phyloP scores from a whole-genome alignment of 1,140 invertebrate species.

The Drosophila quadrilineata region DNA sequence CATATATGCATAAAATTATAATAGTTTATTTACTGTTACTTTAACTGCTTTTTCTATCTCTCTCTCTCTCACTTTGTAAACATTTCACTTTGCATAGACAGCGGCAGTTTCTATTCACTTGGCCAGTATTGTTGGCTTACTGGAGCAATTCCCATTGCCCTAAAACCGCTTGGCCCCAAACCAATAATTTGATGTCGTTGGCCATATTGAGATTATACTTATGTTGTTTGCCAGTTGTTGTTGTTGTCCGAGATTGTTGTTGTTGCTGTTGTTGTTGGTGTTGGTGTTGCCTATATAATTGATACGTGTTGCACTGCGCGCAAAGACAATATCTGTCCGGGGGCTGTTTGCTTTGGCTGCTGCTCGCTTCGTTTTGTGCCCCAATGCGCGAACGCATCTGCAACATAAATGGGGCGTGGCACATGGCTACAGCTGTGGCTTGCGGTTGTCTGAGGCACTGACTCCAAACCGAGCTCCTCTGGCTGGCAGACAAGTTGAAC shows the following conservation, averaged over 20 bases:
- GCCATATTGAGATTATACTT: conserved; percentile 37
- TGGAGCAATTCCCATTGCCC: conserved; percentile 4
- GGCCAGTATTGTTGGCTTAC: conserved; percentile 10
- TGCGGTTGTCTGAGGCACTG: neutral
- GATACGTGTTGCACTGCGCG: conserved; percentile 72
- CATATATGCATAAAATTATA: conserved; percentile 3
- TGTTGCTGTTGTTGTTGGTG: conserved; percentile 31
- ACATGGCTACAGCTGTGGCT: conserved; percentile 5
- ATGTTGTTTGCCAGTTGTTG: conserved; percentile 5
- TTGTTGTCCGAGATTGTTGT: conserved; percentile 1
- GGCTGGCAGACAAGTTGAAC: conserved; percentile 28
- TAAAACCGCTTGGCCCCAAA: conserved; percentile 26
- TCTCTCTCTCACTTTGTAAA: too few species aligned
- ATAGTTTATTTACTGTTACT: neutral
- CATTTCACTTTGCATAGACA: too few species aligned
- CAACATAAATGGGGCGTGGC: conserved; percentile 65
- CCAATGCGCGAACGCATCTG: conserved; percentile 31
- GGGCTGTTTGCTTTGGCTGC: conserved; percentile 69
- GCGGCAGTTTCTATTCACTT: conserved; percentile 9
- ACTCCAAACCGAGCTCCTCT: too few species aligned
- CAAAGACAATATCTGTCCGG: conserved; percentile 73
- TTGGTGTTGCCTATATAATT: conserved; percentile 60
- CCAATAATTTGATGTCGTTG: conserved; percentile 56
- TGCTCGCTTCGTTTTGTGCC: conserved; percentile 39
- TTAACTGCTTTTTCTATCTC: too few species aligned